Evolutionary conservation across 2,113 vertebrate genomes (phyloP).

Genomic region (Etia nguti): DNA sequence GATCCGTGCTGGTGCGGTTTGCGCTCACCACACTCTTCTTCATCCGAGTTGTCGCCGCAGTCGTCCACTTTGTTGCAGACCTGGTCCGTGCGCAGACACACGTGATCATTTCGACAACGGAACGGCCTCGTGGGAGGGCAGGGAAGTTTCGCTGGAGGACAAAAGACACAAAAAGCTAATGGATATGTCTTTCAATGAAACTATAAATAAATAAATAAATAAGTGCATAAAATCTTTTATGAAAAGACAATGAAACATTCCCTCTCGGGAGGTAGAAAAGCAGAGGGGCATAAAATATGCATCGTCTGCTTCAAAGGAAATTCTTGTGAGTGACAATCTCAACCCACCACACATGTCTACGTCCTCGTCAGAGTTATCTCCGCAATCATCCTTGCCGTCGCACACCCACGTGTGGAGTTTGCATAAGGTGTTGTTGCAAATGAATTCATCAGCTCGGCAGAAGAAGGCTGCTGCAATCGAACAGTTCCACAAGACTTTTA

Average conservation of each 20-base stretch:
- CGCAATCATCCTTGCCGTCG: constrained; percentile 97
- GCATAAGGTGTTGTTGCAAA: constrained; percentile 97
- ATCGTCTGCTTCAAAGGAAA: neutral
- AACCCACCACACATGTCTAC: constrained; percentile 86
- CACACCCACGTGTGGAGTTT: constrained; percentile 94
- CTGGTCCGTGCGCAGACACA: constrained; percentile 85
- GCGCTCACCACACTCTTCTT: constrained; percentile 86
- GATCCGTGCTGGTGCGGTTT: neutral
- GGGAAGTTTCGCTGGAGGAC: constrained; percentile 80
- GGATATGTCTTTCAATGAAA: neutral
- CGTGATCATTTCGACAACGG: constrained; percentile 86
- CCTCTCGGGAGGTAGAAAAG: neutral
- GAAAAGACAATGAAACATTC: neutral
- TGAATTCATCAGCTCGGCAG: constrained; percentile 91
- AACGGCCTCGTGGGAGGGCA: constrained; percentile 88
- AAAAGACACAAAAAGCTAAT: constrained; percentile 9
- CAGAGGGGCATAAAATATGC: constrained; percentile 22
- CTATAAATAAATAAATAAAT: neutral
- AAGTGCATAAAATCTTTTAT: neutral
- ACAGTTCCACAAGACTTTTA: neutral
- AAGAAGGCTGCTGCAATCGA: constrained; percentile 76
- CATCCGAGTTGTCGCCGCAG: constrained; percentile 95
- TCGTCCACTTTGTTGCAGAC: constrained; percentile 90
- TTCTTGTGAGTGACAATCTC: neutral
- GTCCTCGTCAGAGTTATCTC: constrained; percentile 96